A percentile compares a stretch with the other conserved stretches of the same genome.
phyloP scores from a whole-genome alignment of 2,113 vertebrate genomes.

The Calypte anna region DNA sequence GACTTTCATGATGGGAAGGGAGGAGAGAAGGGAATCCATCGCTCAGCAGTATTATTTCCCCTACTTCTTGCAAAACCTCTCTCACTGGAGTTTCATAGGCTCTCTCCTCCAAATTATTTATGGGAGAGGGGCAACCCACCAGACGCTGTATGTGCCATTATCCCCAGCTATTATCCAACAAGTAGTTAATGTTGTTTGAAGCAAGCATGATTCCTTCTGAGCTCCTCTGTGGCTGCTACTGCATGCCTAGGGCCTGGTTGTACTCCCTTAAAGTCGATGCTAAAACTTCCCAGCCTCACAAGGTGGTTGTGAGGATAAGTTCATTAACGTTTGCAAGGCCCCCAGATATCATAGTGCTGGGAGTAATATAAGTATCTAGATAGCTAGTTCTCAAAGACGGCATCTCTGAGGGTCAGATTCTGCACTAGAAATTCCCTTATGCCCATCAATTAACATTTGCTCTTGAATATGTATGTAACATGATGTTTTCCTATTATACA shows the following conservation, averaged over 20 bases:
- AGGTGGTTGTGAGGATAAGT: constrained; percentile 74
- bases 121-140: constrained; percentile 70
- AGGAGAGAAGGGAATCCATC: constrained; percentile 52
- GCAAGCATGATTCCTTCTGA: constrained; percentile 70
- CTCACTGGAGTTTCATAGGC: constrained; percentile 59
- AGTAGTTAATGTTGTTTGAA: constrained; percentile 75
- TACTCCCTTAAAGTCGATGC: constrained; percentile 70
- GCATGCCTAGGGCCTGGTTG: constrained; percentile 72
- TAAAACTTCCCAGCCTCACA: constrained; percentile 73
- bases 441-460: constrained; percentile 72
- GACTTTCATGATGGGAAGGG: constrained; percentile 28
- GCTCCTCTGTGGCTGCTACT: constrained; percentile 64
- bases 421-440: constrained; percentile 68
- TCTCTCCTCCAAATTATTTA: constrained; percentile 71
- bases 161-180: constrained; percentile 72
- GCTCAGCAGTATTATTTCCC: constrained; percentile 61
- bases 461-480: constrained; percentile 72
- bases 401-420: constrained; percentile 71
- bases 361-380: constrained; percentile 73
- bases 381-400: constrained; percentile 68
- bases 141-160: constrained; percentile 62
- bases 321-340: constrained; percentile 73
- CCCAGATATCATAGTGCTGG: constrained; percentile 74
- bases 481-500: constrained; percentile 72
- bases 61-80: constrained; percentile 34